A percentile compares a stretch with the other conserved stretches of the same genome.
phyloP scores from a whole-genome alignment of 2,113 vertebrate species.

The Bubo bubo region DNA sequence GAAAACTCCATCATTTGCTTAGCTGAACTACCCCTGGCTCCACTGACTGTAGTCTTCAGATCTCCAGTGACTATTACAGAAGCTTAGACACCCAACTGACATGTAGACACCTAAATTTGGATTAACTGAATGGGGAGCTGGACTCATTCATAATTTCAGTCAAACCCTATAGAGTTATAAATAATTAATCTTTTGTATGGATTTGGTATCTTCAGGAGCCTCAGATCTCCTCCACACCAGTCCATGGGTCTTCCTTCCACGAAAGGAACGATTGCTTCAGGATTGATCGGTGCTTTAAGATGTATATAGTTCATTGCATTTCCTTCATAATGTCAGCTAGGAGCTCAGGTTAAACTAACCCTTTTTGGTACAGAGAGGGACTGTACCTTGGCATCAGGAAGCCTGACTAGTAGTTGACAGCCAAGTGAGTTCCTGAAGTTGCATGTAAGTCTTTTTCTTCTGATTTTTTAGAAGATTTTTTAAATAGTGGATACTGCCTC shows the following conservation, averaged over 20 bases:
- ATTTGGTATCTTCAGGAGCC: background rate
- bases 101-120: background rate
- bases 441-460: background rate
- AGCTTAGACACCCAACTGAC: background rate
- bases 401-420: background rate
- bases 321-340: background rate
- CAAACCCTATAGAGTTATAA: background rate
- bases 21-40: background rate
- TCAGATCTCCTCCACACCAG: background rate
- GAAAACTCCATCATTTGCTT: background rate
- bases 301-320: background rate
- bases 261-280: background rate
- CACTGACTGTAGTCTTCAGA: background rate
- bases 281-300: background rate
- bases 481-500: background rate
- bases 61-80: background rate
- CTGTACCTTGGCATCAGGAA: background rate
- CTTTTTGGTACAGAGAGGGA: background rate
- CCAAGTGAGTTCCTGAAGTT: background rate
- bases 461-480: background rate
- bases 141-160: background rate
- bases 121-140: background rate
- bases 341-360: background rate
- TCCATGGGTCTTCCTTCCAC: background rate
- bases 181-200: background rate